Percentiles rank a stretch among this genome's conserved stretches.
phyloP scores from a whole-genome alignment of 1,140 invertebrate species.

The Drosophila sproati region DNA sequence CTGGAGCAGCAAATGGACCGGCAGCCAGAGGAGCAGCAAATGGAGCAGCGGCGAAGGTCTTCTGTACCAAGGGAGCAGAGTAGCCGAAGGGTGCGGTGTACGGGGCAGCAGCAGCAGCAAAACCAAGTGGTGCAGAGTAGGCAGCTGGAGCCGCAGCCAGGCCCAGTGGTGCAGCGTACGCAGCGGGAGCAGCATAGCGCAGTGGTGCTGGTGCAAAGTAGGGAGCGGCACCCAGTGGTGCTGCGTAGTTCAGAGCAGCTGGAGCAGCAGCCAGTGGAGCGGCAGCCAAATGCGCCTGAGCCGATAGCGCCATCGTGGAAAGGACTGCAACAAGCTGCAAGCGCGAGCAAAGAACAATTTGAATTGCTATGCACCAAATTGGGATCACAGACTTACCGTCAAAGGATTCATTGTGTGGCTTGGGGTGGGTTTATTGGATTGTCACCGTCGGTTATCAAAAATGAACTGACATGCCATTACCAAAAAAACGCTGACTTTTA shows the following conservation, averaged over 20 bases:
- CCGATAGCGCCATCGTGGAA: conserved; percentile 76
- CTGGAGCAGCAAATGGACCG: conserved; percentile 60
- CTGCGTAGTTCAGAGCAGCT: conserved; percentile 14
- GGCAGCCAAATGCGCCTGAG: conserved; percentile 68
- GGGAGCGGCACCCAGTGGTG: conserved; percentile 46
- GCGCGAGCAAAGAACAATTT: background rate
- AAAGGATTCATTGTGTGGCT: conserved; percentile 84
- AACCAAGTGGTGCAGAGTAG: conserved; percentile 61
- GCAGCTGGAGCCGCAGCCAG: conserved; percentile 58
- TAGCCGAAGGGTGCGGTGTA: conserved; percentile 49
- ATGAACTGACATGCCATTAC: conserved; percentile 82
- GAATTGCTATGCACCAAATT: background rate
- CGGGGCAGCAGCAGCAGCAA: conserved; percentile 51
- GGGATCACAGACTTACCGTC: conserved; percentile 63
- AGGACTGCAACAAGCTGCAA: conserved; percentile 79
- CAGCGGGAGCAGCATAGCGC: conserved; percentile 28
- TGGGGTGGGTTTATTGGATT: conserved; percentile 61
- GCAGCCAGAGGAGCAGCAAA: conserved; percentile 27
- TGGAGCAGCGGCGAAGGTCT: conserved; percentile 57
- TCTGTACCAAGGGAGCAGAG: conserved; percentile 52
- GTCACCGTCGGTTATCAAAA: conserved; percentile 83
- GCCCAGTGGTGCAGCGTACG: conserved; percentile 49
- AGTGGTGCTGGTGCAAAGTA: conserved; percentile 40
- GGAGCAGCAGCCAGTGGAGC: conserved; percentile 58
- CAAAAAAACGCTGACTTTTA: conserved; percentile 78